A percentile compares a stretch with the other conserved stretches of the same genome.
These are phyloP conservation scores for Notothenia rossii DNA, from an alignment of 2,113 vertebrate species.

Conservation along the genomic window DNA sequence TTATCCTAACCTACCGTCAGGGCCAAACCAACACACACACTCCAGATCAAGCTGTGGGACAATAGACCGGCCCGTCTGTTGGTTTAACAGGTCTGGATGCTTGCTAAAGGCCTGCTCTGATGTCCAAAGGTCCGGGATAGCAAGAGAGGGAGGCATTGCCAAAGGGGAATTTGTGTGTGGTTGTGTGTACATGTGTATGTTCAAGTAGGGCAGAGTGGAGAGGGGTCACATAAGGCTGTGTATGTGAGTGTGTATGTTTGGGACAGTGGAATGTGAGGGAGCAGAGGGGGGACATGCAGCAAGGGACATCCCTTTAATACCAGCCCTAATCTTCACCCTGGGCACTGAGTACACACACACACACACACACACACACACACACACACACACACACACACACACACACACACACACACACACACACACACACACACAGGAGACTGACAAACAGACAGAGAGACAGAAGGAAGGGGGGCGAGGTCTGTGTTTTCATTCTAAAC, in stretches of 20 bases:
- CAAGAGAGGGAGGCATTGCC: slow-evolving; percentile 36
- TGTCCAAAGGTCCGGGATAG: slow-evolving; percentile 60
- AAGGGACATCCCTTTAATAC: slow-evolving; percentile 74
- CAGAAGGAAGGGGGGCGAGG: background rate
- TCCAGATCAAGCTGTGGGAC: slow-evolving; percentile 71
- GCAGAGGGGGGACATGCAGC: slow-evolving; percentile 50
- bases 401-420: slow-evolving; percentile 25
- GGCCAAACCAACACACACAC: slow-evolving; percentile 79
- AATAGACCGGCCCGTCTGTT: slow-evolving; percentile 76
- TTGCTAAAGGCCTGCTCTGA: slow-evolving; percentile 67
- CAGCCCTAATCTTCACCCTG: slow-evolving; percentile 72
- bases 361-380: slow-evolving; percentile 25
- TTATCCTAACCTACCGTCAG: slow-evolving; percentile 69
- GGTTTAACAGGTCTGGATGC: slow-evolving; percentile 74
- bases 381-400: background rate
- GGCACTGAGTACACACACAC: slow-evolving; percentile 49
- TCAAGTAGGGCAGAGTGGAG: slow-evolving; percentile 52
- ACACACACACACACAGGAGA: slow-evolving; percentile 20
- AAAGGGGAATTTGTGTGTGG: slow-evolving; percentile 53
- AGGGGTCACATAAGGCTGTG: slow-evolving; percentile 63
- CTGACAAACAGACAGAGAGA: too few relatives aligned
- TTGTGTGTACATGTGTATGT: slow-evolving; percentile 52
- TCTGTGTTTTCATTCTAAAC: slow-evolving; percentile 52
- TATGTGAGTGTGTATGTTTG: slow-evolving; percentile 61
- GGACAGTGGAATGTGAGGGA: slow-evolving; percentile 75